These are phyloP conservation scores for Trissonchulus latispiculum DNA, from an alignment of 2,888 invertebrate genomes.

Conservation along the genomic window DNA sequence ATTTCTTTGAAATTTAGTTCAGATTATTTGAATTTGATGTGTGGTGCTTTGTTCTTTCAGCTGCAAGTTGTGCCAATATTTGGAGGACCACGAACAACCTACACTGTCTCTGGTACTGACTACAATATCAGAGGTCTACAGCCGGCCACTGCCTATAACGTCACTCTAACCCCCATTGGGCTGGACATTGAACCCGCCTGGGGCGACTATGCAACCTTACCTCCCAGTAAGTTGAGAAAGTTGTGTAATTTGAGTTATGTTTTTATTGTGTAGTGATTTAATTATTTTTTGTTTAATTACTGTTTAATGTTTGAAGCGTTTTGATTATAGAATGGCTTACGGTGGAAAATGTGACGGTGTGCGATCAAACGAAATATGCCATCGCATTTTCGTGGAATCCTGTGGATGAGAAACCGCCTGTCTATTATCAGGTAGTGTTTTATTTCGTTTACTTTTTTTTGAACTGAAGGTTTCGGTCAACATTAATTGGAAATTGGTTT, in stretches of 20 bases:
- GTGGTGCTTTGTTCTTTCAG: conserved; percentile 26
- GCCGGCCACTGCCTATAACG: conserved; percentile 42
- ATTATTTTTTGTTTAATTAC: neutral
- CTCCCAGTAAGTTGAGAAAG: conserved; percentile 37
- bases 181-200: conserved; percentile 32
- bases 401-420: conserved; percentile 34
- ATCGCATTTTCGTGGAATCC: conserved; percentile 42
- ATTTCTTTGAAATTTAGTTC: neutral
- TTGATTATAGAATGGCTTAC: conserved; percentile 25
- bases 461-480: too few relatives aligned
- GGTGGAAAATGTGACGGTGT: conserved; percentile 39
- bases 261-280: too few relatives aligned
- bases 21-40: neutral
- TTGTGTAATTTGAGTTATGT: too few relatives aligned
- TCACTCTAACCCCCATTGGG: conserved; percentile 36
- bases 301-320: neutral
- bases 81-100: conserved; percentile 29
- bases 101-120: conserved; percentile 35
- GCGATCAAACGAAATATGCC: conserved; percentile 40
- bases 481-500: too few relatives aligned
- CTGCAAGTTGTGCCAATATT: conserved; percentile 35
- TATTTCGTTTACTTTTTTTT: too few relatives aligned
- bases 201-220: conserved; percentile 43
- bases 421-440: conserved; percentile 40
- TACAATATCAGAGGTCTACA: conserved; percentile 36